These are phyloP conservation scores for Narcine bancroftii DNA, from an alignment of 2,113 vertebrate species.

Conservation along the genomic window DNA sequence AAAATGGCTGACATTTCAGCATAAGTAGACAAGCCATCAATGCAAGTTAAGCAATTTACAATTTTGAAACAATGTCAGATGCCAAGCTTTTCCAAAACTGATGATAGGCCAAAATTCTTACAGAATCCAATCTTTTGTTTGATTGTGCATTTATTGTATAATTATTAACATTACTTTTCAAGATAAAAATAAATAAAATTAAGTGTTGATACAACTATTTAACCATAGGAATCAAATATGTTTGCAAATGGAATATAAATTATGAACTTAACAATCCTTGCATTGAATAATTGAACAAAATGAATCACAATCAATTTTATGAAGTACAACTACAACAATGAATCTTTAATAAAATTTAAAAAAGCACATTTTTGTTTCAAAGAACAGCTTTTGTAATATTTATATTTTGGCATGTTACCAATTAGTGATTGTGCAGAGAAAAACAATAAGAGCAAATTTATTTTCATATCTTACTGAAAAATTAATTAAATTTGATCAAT, in stretches of 20 bases:
- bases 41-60: background rate
- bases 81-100: background rate
- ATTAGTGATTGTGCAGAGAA: no score
- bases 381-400: background rate
- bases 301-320: background rate
- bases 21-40: background rate
- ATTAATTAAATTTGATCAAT: background rate
- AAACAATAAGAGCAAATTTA: background rate
- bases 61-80: background rate
- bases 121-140: no score
- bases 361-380: background rate
- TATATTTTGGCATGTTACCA: background rate
- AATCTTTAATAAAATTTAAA: background rate
- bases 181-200: background rate
- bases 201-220: background rate
- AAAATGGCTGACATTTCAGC: background rate
- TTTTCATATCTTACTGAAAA: background rate
- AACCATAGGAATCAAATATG: background rate
- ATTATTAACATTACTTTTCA: background rate
- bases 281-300: background rate
- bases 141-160: background rate
- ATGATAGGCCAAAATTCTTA: background rate
- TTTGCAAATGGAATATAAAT: background rate
- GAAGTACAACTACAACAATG: no score
- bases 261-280: background rate